These are phyloP conservation scores for Macrobrachium nipponense DNA, from an alignment of 1,140 invertebrate genomes.

Conservation along the genomic window DNA sequence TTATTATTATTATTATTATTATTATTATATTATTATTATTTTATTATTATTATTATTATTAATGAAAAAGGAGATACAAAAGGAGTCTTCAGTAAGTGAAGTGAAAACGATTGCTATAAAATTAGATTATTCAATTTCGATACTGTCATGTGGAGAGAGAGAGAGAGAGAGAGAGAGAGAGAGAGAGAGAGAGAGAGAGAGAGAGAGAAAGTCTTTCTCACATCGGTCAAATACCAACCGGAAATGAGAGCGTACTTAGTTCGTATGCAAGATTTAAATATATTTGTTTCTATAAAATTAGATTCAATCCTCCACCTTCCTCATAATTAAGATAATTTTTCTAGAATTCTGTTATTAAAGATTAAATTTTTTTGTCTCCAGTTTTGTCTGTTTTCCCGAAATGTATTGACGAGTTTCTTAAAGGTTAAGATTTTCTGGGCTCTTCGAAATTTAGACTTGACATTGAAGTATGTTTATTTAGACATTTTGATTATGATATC, in stretches of 20 bases:
- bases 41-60: background rate
- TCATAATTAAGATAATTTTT: no score
- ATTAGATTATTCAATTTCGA: background rate
- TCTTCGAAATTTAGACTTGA: no score
- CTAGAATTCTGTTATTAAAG: no score
- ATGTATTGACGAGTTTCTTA: no score
- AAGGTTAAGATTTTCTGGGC: no score
- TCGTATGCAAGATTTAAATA: background rate
- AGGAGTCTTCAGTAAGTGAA: background rate
- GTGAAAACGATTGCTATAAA: background rate
- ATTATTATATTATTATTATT: background rate
- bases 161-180: constrained; percentile 33
- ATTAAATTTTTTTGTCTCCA: no score
- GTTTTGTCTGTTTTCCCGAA: no score
- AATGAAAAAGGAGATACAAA: background rate
- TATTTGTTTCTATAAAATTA: no score
- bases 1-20: background rate
- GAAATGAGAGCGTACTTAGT: background rate
- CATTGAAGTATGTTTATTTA: no score
- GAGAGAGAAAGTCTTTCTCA: background rate
- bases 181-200: constrained; percentile 26
- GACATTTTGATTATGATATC: no score
- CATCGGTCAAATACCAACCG: no score
- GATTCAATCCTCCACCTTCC: no score
- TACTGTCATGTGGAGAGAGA: constrained; percentile 8